These are phyloP conservation scores for Struthio camelus DNA, from an alignment of 2,113 vertebrate genomes.

Conservation along the genomic window DNA sequence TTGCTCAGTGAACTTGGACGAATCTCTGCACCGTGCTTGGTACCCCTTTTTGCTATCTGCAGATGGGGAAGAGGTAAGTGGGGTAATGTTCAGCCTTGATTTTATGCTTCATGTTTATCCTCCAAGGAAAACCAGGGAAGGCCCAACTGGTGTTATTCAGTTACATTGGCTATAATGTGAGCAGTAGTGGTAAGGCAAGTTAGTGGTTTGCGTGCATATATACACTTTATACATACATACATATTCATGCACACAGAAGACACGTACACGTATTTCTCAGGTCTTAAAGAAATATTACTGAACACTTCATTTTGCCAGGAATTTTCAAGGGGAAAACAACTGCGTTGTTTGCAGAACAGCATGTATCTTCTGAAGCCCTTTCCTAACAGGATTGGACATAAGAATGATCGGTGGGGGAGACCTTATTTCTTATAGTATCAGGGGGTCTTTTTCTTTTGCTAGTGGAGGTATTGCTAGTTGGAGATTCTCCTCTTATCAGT, in stretches of 20 bases:
- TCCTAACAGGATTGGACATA: background rate
- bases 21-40: background rate
- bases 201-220: fast-evolving
- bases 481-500: background rate
- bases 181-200: fast-evolving
- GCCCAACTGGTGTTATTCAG: background rate
- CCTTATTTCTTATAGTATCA: background rate
- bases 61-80: background rate
- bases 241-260: background rate
- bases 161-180: fast-evolving
- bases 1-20: background rate
- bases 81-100: background rate
- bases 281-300: background rate
- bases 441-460: background rate
- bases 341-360: background rate
- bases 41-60: background rate
- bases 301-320: background rate
- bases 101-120: background rate
- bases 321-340: background rate
- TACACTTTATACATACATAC: no score
- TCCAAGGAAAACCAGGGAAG: background rate
- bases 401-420: background rate
- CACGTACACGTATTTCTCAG: background rate
- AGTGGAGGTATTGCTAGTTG: background rate
- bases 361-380: background rate